Percentiles rank a stretch among this genome's conserved stretches.
These are phyloP conservation scores for Garra rufa DNA, from an alignment of 2,113 vertebrate genomes.

Conservation along the genomic window DNA sequence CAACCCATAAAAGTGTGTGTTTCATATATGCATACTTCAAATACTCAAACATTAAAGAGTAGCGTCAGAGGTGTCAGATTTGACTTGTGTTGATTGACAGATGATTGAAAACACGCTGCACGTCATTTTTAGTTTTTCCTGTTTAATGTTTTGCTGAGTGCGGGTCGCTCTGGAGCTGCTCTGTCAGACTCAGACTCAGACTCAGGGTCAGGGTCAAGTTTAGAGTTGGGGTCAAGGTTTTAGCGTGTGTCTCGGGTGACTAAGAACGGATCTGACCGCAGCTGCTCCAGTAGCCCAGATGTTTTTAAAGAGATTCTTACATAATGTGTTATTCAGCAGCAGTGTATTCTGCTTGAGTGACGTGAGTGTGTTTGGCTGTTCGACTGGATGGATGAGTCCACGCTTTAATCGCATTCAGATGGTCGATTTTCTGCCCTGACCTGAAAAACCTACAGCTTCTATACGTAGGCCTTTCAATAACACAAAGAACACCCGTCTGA, in stretches of 20 bases:
- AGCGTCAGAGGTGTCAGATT: too few relatives aligned
- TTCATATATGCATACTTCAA: background rate
- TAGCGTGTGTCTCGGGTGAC: background rate
- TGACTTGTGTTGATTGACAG: too few relatives aligned
- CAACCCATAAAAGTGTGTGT: too few relatives aligned
- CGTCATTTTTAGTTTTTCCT: background rate
- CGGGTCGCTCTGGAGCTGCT: background rate
- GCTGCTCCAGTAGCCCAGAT: background rate
- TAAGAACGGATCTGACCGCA: background rate
- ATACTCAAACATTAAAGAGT: too few relatives aligned
- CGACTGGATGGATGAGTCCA: background rate
- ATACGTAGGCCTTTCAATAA: too few relatives aligned
- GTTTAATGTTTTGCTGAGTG: background rate
- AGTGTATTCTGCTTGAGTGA: background rate
- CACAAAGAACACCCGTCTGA: background rate
- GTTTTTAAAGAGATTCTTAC: background rate
- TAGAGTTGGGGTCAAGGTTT: too few relatives aligned
- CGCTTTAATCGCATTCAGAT: background rate
- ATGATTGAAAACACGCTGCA: too few relatives aligned
- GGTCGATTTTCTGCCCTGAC: background rate
- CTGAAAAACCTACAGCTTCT: too few relatives aligned
- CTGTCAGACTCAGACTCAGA: background rate
- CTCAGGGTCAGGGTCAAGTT: background rate
- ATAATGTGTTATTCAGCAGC: background rate
- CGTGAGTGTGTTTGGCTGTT: background rate